phyloP scores from a whole-genome alignment of 2,113 vertebrate genomes.

The Ifrita kowaldi region DNA sequence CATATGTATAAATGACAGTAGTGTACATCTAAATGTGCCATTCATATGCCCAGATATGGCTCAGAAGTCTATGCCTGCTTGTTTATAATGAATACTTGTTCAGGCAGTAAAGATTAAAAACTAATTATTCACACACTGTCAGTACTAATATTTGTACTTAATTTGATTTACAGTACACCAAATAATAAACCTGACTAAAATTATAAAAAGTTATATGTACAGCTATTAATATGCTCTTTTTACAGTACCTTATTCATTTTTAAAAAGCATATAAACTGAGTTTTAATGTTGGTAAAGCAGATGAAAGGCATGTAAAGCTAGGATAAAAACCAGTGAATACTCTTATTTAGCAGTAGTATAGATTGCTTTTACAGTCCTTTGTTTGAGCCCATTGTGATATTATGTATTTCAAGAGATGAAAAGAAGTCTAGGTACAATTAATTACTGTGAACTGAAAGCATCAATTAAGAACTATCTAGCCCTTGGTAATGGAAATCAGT shows the following conservation, averaged over 20 bases:
- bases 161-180: constrained; percentile 66
- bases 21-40: constrained; percentile 8
- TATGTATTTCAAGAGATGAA: constrained; percentile 52
- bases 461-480: constrained; percentile 67
- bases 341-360: constrained; percentile 56
- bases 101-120: constrained; percentile 65
- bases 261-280: constrained; percentile 56
- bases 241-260: constrained; percentile 52
- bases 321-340: constrained; percentile 56
- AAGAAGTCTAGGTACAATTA: constrained; percentile 75
- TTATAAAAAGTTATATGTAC: constrained; percentile 43
- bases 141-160: constrained; percentile 72
- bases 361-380: constrained; percentile 33
- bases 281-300: constrained; percentile 65
- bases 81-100: constrained; percentile 34
- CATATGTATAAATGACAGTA: constrained; percentile 32
- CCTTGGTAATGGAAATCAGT: background rate
- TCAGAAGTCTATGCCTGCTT: constrained; percentile 26
- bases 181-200: constrained; percentile 63
- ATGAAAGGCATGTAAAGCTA: constrained; percentile 53
- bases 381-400: constrained; percentile 11
- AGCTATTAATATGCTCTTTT: constrained; percentile 53
- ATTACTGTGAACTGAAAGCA: constrained; percentile 77
- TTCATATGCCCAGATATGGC: constrained; percentile 19
- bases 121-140: constrained; percentile 59